phyloP scores from a whole-genome alignment of 2,113 vertebrate genomes.

The Macheiramphus alcinus region DNA sequence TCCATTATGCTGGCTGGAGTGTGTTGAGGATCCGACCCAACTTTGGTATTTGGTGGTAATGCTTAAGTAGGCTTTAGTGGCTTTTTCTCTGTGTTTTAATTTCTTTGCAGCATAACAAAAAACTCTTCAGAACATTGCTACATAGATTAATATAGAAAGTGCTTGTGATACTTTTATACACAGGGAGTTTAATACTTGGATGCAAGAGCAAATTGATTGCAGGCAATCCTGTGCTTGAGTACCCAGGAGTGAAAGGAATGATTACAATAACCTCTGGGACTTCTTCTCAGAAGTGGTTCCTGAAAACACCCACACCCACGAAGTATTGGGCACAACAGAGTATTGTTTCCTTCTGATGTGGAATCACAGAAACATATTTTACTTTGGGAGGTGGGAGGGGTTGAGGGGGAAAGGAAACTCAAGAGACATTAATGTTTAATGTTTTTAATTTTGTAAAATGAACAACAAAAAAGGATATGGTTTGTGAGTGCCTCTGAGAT shows the following conservation, averaged over 20 bases:
- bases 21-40: not conserved
- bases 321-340: constrained; percentile 50
- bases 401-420: constrained; percentile 55
- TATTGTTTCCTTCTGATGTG: constrained; percentile 62
- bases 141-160: constrained; percentile 73
- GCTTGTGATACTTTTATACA: constrained; percentile 70
- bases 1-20: not conserved
- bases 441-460: constrained; percentile 76
- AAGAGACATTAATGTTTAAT: constrained; percentile 71
- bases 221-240: constrained; percentile 71
- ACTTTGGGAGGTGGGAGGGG: constrained; percentile 57
- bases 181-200: constrained; percentile 64
- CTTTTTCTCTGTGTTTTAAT: constrained; percentile 67
- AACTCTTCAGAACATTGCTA: constrained; percentile 67
- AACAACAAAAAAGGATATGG: constrained; percentile 61
- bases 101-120: constrained; percentile 72
- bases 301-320: constrained; percentile 42
- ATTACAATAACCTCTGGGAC: constrained; percentile 68
- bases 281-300: constrained; percentile 63
- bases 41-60: constrained; percentile 28
- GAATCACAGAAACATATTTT: constrained; percentile 70
- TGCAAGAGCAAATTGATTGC: constrained; percentile 76
- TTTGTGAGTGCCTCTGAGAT: constrained; percentile 41
- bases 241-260: constrained; percentile 72
- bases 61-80: constrained; percentile 46